Evolutionary conservation across 2,888 invertebrate species (phyloP).

Genomic region (Melanchra persicariae): DNA sequence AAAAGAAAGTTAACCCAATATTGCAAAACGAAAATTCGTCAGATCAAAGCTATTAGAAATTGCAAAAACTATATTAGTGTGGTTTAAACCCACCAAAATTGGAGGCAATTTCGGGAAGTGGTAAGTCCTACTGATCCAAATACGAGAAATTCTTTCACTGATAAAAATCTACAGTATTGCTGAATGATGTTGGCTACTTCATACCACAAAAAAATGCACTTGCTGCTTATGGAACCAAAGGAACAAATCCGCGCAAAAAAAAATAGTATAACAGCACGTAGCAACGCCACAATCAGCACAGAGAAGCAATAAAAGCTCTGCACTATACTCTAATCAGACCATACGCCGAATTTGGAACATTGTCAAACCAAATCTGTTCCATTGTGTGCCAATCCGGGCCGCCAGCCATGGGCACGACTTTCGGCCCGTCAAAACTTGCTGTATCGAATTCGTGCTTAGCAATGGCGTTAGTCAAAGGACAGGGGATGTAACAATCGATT

Average conservation of each 20-base stretch:
- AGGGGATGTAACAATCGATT: background rate
- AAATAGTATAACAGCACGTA: background rate
- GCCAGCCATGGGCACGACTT: constrained; percentile 59
- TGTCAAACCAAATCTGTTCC: constrained; percentile 65
- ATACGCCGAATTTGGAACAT: constrained; percentile 63
- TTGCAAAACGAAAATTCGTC: background rate
- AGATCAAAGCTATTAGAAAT: background rate
- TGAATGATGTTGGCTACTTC: background rate
- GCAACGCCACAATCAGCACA: constrained; percentile 15
- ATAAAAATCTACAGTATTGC: background rate
- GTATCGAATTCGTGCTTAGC: constrained; percentile 46
- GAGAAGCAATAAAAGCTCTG: constrained; percentile 44
- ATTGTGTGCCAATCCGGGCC: constrained; percentile 66
- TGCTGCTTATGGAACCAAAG: too few relatives aligned
- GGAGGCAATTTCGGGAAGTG: background rate
- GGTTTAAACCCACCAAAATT: background rate
- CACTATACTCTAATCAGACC: constrained; percentile 53
- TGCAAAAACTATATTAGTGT: background rate
- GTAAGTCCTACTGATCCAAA: background rate
- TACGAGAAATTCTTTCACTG: background rate
- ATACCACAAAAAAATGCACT: background rate
- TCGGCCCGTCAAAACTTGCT: constrained; percentile 36
- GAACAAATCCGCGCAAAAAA: background rate
- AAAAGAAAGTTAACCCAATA: constrained; percentile 19
- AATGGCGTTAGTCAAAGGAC: constrained; percentile 19